A percentile compares a stretch with the other conserved stretches of the same genome.
Conservation (phyloP, 1,140 invertebrate genomes). For the Pogonus chalceus region DNA sequence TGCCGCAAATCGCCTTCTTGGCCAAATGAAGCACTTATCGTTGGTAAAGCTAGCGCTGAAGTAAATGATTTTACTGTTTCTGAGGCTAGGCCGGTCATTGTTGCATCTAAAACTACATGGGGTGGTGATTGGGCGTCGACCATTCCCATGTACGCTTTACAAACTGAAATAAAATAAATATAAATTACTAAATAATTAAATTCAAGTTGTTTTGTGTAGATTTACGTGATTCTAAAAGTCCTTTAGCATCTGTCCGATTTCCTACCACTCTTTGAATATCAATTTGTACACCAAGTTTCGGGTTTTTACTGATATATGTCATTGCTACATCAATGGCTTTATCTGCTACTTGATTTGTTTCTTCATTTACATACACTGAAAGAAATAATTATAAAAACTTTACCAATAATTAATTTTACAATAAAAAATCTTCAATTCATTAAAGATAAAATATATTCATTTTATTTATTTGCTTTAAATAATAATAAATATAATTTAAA, state of each 20-base stretch:
- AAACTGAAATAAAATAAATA: constrained; percentile 42
- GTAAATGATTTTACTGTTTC: constrained; percentile 77
- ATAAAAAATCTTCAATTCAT: no score
- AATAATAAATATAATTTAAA: no score
- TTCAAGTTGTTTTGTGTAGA: constrained; percentile 16
- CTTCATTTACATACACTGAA: constrained; percentile 62
- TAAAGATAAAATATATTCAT: no score
- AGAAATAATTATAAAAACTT: no score
- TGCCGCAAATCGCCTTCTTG: constrained; percentile 69
- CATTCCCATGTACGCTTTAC: constrained; percentile 54
- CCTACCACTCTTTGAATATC: constrained; percentile 50
- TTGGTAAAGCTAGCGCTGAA: constrained; percentile 65
- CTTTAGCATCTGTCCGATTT: constrained; percentile 55
- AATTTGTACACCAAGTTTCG: constrained; percentile 50
- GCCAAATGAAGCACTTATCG: constrained; percentile 72
- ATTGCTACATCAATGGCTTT: constrained; percentile 55
- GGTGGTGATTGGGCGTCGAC: constrained; percentile 51
- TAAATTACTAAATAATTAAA: neutral
- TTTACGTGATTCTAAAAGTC: constrained; percentile 53
- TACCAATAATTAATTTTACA: no score
- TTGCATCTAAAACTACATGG: constrained; percentile 70
- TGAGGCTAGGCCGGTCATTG: constrained; percentile 61
- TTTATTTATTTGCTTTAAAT: no score
- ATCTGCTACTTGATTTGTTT: constrained; percentile 53
- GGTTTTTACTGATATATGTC: constrained; percentile 55